Evolutionary conservation across 2,888 invertebrate species (phyloP), one percentile per base, ranked within the genome.

Genomic region (Cremastobaeus sp.): DNA sequence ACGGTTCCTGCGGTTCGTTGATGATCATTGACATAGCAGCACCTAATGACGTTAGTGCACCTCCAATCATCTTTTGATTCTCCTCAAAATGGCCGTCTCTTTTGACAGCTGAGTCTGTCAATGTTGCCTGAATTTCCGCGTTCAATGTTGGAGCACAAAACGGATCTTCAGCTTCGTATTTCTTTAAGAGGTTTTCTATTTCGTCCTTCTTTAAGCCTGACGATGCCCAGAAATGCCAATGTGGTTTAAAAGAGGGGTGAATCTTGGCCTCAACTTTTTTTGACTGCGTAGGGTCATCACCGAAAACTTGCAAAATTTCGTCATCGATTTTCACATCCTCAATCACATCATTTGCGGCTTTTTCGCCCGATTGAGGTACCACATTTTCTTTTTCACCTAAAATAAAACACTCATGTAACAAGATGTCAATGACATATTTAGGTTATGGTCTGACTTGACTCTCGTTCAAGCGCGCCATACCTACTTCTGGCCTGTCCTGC

Each of bases 211-310:
- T 39, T 18, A 54, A 15, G 14, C 39, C 28, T 17, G 54, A 39
- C 8, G 28, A 25, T n/a, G 39, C 14, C 39, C 39, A 55, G n/a
- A 20, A 18, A 4, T 59, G 59, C 45, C 47, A 59, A 11, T 59
- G 28, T 11, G 59, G 37, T 14, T 59, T 59, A 12, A 59, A 59
- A 9, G 59, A 37, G 0, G 47, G 37, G 20, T 59, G 59, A 8
- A 59, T 47, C 3, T 4, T 18, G n/a, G n/a, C n/a, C n/a, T n/a
- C n/a, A n/a, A n/a, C n/a, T n/a, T n/a, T n/a, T n/a, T n/a, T n/a
- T n/a, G n/a, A n/a, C n/a, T n/a, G n/a, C 1, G 39, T n/a, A 8
- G 47, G 37, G 14, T 47, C 47, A 0, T 37, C 28, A 8, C 47
- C 59, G 18, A 59, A 59, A 6, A 47, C 37, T 9, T 59, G 11